These are phyloP conservation scores for Drosophila baimaii DNA, from an alignment of 1,140 invertebrate species.

Conservation along the genomic window DNA sequence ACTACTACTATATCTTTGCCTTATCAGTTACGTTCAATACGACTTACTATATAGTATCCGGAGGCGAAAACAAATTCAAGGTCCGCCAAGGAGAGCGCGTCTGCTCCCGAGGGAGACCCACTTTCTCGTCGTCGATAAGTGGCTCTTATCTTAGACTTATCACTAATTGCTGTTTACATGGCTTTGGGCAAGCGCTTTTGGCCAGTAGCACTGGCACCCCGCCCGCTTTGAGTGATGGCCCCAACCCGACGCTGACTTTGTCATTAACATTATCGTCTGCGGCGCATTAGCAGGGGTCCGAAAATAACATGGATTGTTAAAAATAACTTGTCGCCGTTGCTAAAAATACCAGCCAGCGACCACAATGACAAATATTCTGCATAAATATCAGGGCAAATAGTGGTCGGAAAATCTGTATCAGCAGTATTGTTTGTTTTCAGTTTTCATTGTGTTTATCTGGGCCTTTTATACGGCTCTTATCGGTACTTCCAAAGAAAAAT, in stretches of 20 bases:
- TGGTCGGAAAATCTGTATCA: conserved; percentile 51
- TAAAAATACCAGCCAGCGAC: conserved; percentile 43
- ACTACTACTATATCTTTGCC: background rate
- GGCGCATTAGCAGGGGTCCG: conserved; percentile 37
- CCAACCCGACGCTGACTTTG: conserved; percentile 8
- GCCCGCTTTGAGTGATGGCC: conserved; percentile 26
- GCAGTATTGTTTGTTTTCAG: conserved; percentile 27
- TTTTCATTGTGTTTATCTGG: conserved; percentile 53
- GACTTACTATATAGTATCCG: background rate
- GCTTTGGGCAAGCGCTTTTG: conserved; percentile 2
- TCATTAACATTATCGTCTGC: conserved; percentile 38
- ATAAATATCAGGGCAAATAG: conserved; percentile 59
- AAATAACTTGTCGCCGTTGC: conserved; percentile 56
- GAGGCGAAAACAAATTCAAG: conserved; percentile 21
- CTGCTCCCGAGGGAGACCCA: conserved; percentile 22
- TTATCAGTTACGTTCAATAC: conserved; percentile 35
- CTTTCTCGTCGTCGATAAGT: conserved; percentile 26
- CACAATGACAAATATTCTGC: conserved; percentile 48
- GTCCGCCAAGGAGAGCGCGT: conserved; percentile 7
- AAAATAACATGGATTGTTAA: conserved; percentile 54
- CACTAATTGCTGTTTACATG: conserved; percentile 31
- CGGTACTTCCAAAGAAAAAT: conserved; percentile 68
- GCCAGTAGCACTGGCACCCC: conserved; percentile 3
- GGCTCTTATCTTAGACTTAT: conserved; percentile 12
- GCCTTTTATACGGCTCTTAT: conserved; percentile 40